Evolutionary conservation across 2,888 invertebrate species (phyloP).

Genomic region (Cryptus armator): DNA sequence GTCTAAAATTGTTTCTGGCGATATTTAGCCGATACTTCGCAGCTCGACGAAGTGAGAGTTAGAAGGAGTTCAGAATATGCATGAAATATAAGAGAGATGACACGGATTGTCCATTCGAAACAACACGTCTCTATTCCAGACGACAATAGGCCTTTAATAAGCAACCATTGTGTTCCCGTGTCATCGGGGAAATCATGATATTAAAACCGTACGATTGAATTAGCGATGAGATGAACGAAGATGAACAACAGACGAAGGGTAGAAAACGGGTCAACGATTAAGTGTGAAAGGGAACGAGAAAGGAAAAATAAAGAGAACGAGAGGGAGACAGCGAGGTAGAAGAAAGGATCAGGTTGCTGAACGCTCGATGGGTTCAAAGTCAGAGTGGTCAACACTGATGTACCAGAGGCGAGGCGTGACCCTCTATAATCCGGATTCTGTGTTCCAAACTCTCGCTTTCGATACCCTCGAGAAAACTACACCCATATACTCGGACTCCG

Average conservation of each 20-base stretch:
- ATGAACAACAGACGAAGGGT: not conserved
- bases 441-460: slow-evolving; percentile 1
- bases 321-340: slow-evolving; percentile 28
- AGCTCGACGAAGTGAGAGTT: not conserved
- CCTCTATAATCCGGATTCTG: not conserved
- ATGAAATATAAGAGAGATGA: slow-evolving; percentile 1
- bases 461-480: slow-evolving; percentile 45
- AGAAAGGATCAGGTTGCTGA: slow-evolving; percentile 48
- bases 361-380: slow-evolving; percentile 12
- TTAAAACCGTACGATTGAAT: slow-evolving; percentile 56
- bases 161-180: slow-evolving; percentile 52
- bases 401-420: slow-evolving; percentile 12
- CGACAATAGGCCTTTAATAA: slow-evolving; percentile 58
- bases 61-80: not conserved
- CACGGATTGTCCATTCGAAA: slow-evolving; percentile 24
- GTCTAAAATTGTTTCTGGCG: slow-evolving; percentile 3
- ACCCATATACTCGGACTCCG: slow-evolving; percentile 27
- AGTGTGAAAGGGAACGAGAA: slow-evolving; percentile 15
- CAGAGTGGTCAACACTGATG: slow-evolving; percentile 12
- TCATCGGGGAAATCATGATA: slow-evolving; percentile 49
- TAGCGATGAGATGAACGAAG: slow-evolving; percentile 42
- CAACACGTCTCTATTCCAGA: slow-evolving; percentile 37
- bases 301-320: slow-evolving; percentile 6
- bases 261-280: slow-evolving; percentile 20
- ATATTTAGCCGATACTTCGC: not conserved